Base-by-base conservation (phyloP, 2,888 invertebrate genomes). In the Harpalus rufipes region DNA sequence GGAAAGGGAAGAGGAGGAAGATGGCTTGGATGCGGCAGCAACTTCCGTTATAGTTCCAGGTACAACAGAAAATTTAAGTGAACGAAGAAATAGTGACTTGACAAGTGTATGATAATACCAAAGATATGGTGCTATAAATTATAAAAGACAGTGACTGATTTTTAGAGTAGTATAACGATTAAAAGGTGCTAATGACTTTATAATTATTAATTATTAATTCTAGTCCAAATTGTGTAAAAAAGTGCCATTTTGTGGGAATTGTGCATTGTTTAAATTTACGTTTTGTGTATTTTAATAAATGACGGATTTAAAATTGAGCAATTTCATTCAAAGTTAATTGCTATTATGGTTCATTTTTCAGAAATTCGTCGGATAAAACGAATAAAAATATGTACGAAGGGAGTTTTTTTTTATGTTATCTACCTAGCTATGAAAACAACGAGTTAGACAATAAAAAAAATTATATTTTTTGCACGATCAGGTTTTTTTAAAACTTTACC, bases 1-100 rank as follows among this genome's bases (percentile, higher is more conserved):
- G 12, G 90, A 89, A 63, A 81, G 81, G 87, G 86, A 76, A 87
- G 85, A 76, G 7, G 86, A 86, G 25, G 78, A 85, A 59, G 85
- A 76, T 68, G 78, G 51, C 1, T 72, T 16, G 25, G 72, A 76
- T 76, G 2, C 51, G 21, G 76, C 76, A 25, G 58, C 56, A 1
- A 16, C 74, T 4, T 44, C 78, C 8, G 78, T 56, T 56, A 58
- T 78, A 32, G 78, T 78, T 56, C 51, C 10, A 76, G 68, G 39
- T 39, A 68, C n/a, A 41, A 12, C 72, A 6, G 72, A 14, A 18
- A 44, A 12, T n/a, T n/a, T 74, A 8, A 74, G 18, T 21, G 44
- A 44, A n/a, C 21, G 63, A 18, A n/a, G 59, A 78, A 72, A 84
- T 5, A 86, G 86, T 85, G 86, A 86, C 68, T 59, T 86, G 16